Percentiles rank a stretch among this genome's conserved stretches.
phyloP scores from a whole-genome alignment of 37 sponge, comb jelly and placozoan species.

The Lycopodina hypogea region DNA sequence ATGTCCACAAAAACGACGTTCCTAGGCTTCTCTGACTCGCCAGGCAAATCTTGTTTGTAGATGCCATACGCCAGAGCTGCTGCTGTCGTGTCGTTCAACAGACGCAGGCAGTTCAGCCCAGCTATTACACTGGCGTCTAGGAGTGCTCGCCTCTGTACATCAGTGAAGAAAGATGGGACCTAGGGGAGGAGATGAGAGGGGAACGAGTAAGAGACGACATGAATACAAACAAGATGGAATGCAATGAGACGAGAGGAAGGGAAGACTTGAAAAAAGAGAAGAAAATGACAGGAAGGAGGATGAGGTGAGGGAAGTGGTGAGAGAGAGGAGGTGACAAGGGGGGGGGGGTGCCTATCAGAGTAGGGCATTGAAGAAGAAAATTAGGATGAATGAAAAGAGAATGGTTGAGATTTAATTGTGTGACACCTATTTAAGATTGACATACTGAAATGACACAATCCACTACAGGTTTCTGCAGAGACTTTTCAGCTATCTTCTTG shows the following conservation, averaged over 20 bases:
- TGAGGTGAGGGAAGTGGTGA: neutral
- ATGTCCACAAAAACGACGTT: constrained; percentile 97
- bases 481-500: constrained; percentile 72
- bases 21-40: constrained; percentile 79
- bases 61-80: constrained; percentile 97
- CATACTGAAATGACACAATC: constrained; percentile 96
- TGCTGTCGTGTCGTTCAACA: constrained; percentile 96
- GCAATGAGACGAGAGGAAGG: too few relatives aligned
- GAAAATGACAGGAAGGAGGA: neutral
- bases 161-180: constrained; percentile 92
- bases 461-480: constrained; percentile 69
- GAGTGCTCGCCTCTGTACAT: constrained; percentile 90
- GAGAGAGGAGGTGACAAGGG: too few relatives aligned
- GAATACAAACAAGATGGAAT: neutral
- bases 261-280: neutral
- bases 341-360: too few relatives aligned
- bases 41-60: constrained; percentile 97
- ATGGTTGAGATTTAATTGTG: neutral
- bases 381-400: too few relatives aligned
- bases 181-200: constrained; percentile 8
- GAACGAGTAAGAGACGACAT: neutral
- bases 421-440: neutral
- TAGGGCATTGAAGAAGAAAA: too few relatives aligned
- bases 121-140: constrained; percentile 82
- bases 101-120: constrained; percentile 87